phyloP scores from a whole-genome alignment of 2,888 invertebrate species.

The Hybos culiciformis region DNA sequence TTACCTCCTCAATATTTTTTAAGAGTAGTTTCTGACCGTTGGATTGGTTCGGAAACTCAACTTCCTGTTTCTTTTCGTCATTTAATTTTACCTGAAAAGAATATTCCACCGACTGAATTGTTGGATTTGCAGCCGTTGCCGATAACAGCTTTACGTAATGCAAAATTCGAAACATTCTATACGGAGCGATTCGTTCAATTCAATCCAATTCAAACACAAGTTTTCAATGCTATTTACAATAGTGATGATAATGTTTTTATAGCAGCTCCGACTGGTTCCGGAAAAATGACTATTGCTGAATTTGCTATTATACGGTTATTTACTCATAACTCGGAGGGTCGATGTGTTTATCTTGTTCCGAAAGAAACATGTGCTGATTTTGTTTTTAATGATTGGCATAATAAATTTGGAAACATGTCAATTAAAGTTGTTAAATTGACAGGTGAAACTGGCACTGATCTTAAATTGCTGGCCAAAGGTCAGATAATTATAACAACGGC shows the following conservation, averaged over 20 bases:
- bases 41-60: conserved; percentile 91
- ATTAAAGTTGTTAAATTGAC: conserved; percentile 79
- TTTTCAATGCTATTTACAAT: conserved; percentile 96
- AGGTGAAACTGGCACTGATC: conserved; percentile 94
- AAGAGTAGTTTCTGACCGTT: conserved; percentile 75
- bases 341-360: conserved; percentile 89
- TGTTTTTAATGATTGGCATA: conserved; percentile 82
- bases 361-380: conserved; percentile 83
- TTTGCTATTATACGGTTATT: conserved; percentile 85
- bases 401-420: conserved; percentile 70
- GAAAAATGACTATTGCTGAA: conserved; percentile 91
- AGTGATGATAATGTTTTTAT: conserved; percentile 97
- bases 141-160: conserved; percentile 78
- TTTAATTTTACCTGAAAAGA: conserved; percentile 94
- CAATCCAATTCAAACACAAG: conserved; percentile 98
- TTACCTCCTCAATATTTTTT: conserved; percentile 97
- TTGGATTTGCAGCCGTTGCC: conserved; percentile 94
- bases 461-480: conserved; percentile 82
- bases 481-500: conserved; percentile 95
- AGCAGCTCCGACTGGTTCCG: conserved; percentile 82
- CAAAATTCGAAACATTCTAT: conserved; percentile 75
- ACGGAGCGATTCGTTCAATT: conserved; percentile 79
- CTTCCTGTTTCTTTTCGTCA: conserved; percentile 95
- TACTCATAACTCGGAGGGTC: conserved; percentile 54
- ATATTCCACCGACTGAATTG: conserved; percentile 93